Evolutionary conservation across 2,888 invertebrate species (phyloP), one percentile per base, ranked within the genome.

Genomic region (Rutpela maculata): DNA sequence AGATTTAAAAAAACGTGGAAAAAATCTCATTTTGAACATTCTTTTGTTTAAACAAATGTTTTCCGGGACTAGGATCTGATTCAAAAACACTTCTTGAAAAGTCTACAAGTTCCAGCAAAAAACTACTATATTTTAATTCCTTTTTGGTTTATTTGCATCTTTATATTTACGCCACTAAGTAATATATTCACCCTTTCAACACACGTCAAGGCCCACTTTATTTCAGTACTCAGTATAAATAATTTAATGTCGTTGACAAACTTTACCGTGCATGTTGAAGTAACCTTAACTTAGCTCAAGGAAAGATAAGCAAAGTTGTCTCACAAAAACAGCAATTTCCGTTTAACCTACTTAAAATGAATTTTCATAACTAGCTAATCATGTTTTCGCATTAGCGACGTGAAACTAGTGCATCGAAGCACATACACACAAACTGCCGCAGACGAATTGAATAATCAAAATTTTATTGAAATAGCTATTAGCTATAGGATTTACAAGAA

Each of bases 291-390:
- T 63, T 18, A 10, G 35, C 62, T 63, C 35, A n/a, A 63, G 31
- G 26, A 31, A 63, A 31, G 62, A 63, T 63, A 63, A 63, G 62
- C 50, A 50, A 50, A 50, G 50, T n/a, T 50, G 50, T n/a, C 50
- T 15, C 50, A n/a, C 50, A 50, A 50, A 50, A 50, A 50, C 50
- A 50, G 62, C 62, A 63, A 35, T 63, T 63, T 63, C 62, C 62
- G 31, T 31, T 63, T 63, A 63, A 63, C 62, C 62, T 63, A 63
- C 62, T 63, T 63, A 35, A 31, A 15, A 17, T n/a, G 35, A 63
- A 15, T 35, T 63, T 63, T 63, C 35, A 18, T 17, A 63, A 63
- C 35, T 22, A 19, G 12, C 59, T 63, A 60, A 50, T 50, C 50
- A n/a, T 50, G 50, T 15, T 50, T n/a, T 50, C 50, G 50, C 50